Percentiles rank a stretch among this genome's conserved stretches.
phyloP scores from a whole-genome alignment of 2,797 vertebrate species.

The Galago senegalensis region DNA sequence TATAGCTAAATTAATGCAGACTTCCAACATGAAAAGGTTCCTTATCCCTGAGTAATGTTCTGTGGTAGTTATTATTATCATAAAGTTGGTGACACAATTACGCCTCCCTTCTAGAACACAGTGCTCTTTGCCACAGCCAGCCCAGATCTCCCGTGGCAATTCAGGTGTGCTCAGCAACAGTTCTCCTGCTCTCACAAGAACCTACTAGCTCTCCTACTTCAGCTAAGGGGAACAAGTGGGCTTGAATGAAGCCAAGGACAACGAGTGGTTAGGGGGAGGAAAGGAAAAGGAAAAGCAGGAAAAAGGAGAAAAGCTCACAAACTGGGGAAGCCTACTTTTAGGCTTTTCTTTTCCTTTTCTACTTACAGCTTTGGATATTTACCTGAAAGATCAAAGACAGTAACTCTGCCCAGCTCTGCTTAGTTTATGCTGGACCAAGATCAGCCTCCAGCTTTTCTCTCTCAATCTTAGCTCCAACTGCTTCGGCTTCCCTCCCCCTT shows the following conservation, averaged over 20 bases:
- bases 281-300: background rate
- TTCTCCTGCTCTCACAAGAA: background rate
- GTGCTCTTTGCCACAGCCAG: background rate
- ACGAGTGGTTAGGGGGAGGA: background rate
- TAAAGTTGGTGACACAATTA: background rate
- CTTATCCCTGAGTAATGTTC: background rate
- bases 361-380: background rate
- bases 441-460: slow-evolving; percentile 36
- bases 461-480: slow-evolving; percentile 1
- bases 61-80: background rate
- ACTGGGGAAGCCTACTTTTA: background rate
- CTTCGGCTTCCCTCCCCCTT: background rate
- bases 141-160: background rate
- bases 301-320: background rate
- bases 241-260: slow-evolving; percentile 24
- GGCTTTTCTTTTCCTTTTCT: background rate
- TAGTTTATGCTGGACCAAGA: background rate
- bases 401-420: background rate
- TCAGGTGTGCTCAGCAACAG: background rate
- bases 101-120: background rate
- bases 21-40: background rate
- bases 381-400: background rate
- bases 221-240: background rate
- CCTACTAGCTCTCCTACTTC: slow-evolving; percentile 1
- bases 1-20: background rate